Evolutionary conservation across 2,888 invertebrate species (phyloP).

Genomic region (Didymodactylos carnosus): DNA sequence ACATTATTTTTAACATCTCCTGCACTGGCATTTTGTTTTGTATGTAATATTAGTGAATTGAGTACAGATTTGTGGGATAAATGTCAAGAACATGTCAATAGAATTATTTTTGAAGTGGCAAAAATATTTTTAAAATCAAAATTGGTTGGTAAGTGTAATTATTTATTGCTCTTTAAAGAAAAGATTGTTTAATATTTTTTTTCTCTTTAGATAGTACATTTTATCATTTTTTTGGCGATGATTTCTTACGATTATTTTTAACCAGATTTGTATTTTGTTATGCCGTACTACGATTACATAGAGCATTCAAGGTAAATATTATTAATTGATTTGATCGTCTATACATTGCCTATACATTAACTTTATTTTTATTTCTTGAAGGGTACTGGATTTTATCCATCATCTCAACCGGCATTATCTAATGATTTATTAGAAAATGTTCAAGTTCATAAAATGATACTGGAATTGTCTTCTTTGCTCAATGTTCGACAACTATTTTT

Average conservation of each 20-base stretch:
- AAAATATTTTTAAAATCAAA: conserved; percentile 5
- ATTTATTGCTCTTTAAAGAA: background rate
- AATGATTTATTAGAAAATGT: background rate
- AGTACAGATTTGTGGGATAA: background rate
- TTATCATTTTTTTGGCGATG: conserved; percentile 8
- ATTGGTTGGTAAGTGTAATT: background rate
- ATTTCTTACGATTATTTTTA: conserved; percentile 9
- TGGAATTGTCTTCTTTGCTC: background rate
- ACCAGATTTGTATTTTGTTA: conserved; percentile 11
- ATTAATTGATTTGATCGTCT: too few species aligned
- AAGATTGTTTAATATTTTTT: background rate
- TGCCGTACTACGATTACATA: conserved; percentile 4
- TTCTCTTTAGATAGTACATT: background rate
- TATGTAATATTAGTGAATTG: conserved; percentile 6
- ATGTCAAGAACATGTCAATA: conserved; percentile 11
- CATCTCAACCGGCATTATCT: background rate
- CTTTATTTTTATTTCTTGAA: too few species aligned
- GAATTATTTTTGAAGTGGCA: conserved; percentile 7
- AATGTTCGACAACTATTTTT: background rate
- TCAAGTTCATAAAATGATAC: background rate
- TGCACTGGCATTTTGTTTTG: conserved; percentile 59
- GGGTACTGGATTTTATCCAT: background rate
- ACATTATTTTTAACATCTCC: conserved; percentile 86
- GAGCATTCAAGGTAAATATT: conserved; percentile 7
- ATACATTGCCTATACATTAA: too few species aligned